Evolutionary conservation across 2,113 vertebrate genomes (phyloP).

Genomic region (Ibidorhyncha struthersii): DNA sequence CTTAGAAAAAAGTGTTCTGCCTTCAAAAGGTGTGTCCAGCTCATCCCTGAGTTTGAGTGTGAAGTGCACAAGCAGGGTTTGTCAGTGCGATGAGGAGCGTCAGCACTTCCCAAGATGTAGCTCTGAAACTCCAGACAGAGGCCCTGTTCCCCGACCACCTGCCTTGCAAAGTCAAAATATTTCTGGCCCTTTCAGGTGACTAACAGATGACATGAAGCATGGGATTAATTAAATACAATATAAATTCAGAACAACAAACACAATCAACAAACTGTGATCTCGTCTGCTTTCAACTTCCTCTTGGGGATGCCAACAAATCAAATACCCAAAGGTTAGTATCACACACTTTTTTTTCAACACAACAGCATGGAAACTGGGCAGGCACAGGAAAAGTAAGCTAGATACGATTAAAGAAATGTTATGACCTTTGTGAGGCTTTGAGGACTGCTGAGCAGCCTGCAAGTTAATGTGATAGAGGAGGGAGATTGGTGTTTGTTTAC

Average conservation of each 20-base stretch:
- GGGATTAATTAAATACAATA: slow-evolving; percentile 26
- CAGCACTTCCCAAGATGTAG: background rate
- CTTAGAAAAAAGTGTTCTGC: background rate
- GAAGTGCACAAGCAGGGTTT: background rate
- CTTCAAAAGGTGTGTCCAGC: background rate
- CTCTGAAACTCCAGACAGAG: background rate
- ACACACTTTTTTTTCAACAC: background rate
- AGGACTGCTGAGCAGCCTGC: background rate
- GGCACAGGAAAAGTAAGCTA: slow-evolving; percentile 23
- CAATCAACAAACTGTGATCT: background rate
- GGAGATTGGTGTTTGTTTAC: slow-evolving; percentile 42
- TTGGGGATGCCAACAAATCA: background rate
- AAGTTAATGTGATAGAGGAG: slow-evolving; percentile 23
- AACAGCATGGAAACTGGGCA: background rate
- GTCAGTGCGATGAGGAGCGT: fast-evolving
- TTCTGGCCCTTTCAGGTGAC: background rate
- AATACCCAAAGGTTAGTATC: slow-evolving; percentile 11
- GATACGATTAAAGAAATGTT: slow-evolving; percentile 55
- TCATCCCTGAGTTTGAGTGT: background rate
- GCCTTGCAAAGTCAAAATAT: background rate
- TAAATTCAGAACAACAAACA: slow-evolving; percentile 21
- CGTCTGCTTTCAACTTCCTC: background rate
- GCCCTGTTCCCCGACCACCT: background rate
- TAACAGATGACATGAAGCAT: background rate
- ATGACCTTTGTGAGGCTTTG: slow-evolving; percentile 31